Evolutionary conservation across 2,113 vertebrate species (phyloP).

Genomic region (Prunella himalayana): DNA sequence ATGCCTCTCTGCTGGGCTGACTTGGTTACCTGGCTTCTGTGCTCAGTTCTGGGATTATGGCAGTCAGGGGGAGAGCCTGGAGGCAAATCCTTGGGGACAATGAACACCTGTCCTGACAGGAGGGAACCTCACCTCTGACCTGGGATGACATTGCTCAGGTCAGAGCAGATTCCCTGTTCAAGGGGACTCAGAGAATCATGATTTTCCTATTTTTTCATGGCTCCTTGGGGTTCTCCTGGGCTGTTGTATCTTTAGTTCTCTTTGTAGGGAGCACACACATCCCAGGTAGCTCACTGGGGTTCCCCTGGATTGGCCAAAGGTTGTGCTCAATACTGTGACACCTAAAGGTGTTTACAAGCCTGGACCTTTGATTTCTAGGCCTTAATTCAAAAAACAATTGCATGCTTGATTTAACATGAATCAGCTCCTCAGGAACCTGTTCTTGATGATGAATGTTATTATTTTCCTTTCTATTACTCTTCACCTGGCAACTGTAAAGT

Average conservation of each 20-base stretch:
- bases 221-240: not conserved
- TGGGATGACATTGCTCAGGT: not conserved
- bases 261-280: accelerated
- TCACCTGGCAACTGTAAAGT: not conserved
- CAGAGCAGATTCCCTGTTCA: not conserved
- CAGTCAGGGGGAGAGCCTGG: not conserved
- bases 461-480: not conserved
- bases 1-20: not conserved
- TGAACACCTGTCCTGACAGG: not conserved
- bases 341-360: not conserved
- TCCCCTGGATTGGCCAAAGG: not conserved
- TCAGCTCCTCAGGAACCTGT: not conserved
- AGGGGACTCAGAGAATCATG: not conserved
- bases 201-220: not conserved
- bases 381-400: not conserved
- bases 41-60: not conserved
- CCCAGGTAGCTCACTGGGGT: not conserved
- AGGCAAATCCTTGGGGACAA: not conserved
- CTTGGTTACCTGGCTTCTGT: not conserved
- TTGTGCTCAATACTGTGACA: not conserved
- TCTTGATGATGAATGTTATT: not conserved
- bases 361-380: not conserved
- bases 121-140: not conserved
- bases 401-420: not conserved
- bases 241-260: not conserved